Base-by-base conservation (phyloP, 2,113 vertebrate genomes). In the Triplophysa dalaica region DNA sequence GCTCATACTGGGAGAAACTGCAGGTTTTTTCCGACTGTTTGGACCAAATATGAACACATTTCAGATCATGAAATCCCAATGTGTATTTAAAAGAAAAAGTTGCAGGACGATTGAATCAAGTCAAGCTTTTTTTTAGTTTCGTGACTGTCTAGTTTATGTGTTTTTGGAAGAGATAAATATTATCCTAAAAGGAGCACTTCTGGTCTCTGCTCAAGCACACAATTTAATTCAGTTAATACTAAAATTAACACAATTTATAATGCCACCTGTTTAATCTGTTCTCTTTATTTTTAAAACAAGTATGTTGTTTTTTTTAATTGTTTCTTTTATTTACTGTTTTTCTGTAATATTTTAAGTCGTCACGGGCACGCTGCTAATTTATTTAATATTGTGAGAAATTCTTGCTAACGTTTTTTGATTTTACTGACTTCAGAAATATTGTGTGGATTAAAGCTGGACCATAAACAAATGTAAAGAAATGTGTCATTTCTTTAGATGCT, bases 361-460 rank as follows among this genome's bases (percentile, higher is more conserved):
- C 82, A 84, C 70, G 81, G 85, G 81, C 75, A 86, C 82, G 90
- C 87, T 93, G 89, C 90, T 92, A 90, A 90, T 91, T 90, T 92
- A 91, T 90, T 91, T 88, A 82, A 83, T 83, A 75, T 64, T 91
- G 89, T 92, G 85, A 75, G 24, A 85, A 85, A 83, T 85, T 85
- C 92, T 94, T 91, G 92, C 90, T 90, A 92, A 93, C 91, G 92
- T 94, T 93, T 89, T 22, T 87, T 93, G 93, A 94, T 90, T 88
- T 94, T 93, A 80, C 81, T 82, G 82, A 87, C 80, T 79, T 26
- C 92, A 94, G 90, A 88, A 29, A 91, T 94, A 92, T 93, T 92
- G 93, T 92, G 91, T 96, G 93, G 94, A 96, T 96, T 95, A 95
- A 94, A 93, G 77, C 79, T 82, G 70, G 72, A 85, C 69, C 80